Conservation (phyloP, 1,140 invertebrate genomes). For the Conus betulinus region DNA sequence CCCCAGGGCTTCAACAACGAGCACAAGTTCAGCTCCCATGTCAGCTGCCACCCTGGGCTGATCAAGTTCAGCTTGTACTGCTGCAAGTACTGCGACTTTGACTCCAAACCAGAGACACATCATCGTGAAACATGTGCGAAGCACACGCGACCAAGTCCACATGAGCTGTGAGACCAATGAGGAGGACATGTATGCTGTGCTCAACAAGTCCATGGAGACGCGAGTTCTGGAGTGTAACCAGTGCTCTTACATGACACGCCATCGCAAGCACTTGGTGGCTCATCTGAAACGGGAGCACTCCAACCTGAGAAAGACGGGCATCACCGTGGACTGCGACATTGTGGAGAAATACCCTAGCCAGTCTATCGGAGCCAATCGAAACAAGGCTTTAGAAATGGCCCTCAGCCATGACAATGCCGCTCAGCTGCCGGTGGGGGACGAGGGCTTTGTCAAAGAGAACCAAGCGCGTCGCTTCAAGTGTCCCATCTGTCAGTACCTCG, state of each 20-base stretch:
- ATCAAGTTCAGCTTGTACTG: constrained; percentile 48
- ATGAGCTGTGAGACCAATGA: constrained; percentile 36
- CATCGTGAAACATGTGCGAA: constrained; percentile 48
- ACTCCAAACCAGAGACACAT: constrained; percentile 51
- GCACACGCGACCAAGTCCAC: constrained; percentile 41
- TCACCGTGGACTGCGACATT: constrained; percentile 36
- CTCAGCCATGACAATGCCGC: constrained; percentile 33
- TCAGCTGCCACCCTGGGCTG: constrained; percentile 53
- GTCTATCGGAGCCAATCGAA: constrained; percentile 10
- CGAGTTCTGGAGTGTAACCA: constrained; percentile 49
- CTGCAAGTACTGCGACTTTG: constrained; percentile 54
- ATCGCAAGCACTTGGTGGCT: constrained; percentile 50
- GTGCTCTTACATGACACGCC: constrained; percentile 53
- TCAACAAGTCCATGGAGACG: constrained; percentile 45
- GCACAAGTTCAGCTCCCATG: constrained; percentile 48
- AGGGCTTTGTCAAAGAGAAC: constrained; percentile 46
- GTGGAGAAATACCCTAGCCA: constrained; percentile 31
- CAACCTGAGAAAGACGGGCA: constrained; percentile 32
- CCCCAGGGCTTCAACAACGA: constrained; percentile 54
- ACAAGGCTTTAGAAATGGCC: constrained; percentile 30
- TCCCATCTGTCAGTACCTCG: constrained; percentile 52
- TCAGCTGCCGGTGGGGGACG: constrained; percentile 30
- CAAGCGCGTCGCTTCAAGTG: constrained; percentile 53
- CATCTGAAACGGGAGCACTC: constrained; percentile 50
- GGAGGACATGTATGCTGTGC: constrained; percentile 47